phyloP scores from a whole-genome alignment of 2,888 invertebrate genomes.

The Prosapia bicincta region DNA sequence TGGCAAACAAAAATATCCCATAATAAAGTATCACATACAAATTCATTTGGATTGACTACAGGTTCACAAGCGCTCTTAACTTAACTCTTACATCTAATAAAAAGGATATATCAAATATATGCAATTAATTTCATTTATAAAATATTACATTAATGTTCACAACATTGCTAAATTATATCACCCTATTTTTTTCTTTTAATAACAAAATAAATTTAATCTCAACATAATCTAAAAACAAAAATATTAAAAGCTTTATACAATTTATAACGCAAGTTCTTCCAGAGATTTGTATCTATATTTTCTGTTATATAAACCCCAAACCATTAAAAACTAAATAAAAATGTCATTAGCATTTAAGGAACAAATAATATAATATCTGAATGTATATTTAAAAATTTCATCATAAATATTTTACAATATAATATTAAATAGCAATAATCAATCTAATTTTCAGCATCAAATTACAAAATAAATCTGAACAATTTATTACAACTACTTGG shows the following conservation, averaged over 20 bases:
- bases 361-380: too few relatives aligned
- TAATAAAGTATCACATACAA: slow-evolving; percentile 18
- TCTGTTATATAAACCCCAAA: neutral
- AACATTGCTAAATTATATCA: slow-evolving; percentile 22
- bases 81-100: neutral
- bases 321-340: neutral
- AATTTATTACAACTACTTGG: too few relatives aligned
- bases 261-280: neutral
- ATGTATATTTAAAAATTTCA: too few relatives aligned
- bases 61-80: neutral
- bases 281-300: neutral
- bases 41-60: slow-evolving; percentile 23
- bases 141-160: slow-evolving; percentile 15
- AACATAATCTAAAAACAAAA: slow-evolving; percentile 3
- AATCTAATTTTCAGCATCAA: too few relatives aligned
- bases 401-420: too few relatives aligned
- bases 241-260: neutral
- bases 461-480: too few relatives aligned
- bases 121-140: neutral
- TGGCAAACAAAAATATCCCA: slow-evolving; percentile 12
- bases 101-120: neutral
- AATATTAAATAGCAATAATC: too few relatives aligned
- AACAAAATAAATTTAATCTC: slow-evolving; percentile 20
- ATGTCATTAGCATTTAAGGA: neutral
- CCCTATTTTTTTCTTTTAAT: slow-evolving; percentile 7